Percentiles rank a stretch among this genome's conserved stretches.
These are phyloP conservation scores for Abrostola triplasia DNA, from an alignment of 2,888 invertebrate genomes.

Conservation along the genomic window DNA sequence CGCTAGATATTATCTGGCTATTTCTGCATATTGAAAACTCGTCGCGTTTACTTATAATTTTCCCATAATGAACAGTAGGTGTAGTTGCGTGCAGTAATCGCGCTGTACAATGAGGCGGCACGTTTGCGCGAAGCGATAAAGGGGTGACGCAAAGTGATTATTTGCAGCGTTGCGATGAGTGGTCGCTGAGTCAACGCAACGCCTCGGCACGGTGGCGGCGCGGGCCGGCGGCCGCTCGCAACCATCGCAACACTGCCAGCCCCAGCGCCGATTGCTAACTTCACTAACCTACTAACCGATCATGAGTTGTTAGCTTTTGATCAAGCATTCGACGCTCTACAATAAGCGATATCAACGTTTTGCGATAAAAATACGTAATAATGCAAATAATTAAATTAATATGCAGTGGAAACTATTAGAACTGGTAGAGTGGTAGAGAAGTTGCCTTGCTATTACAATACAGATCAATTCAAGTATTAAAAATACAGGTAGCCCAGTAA, in stretches of 20 bases:
- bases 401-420: conserved; percentile 15
- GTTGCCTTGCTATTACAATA: conserved; percentile 7
- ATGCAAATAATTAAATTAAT: no score
- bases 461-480: conserved; percentile 5
- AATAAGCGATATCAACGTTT: background rate
- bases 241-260: conserved; percentile 41
- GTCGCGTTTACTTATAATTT: conserved; percentile 70
- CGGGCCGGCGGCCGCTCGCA: conserved; percentile 49
- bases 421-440: background rate
- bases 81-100: conserved; percentile 65
- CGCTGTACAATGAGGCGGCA: conserved; percentile 76
- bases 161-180: conserved; percentile 87
- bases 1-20: conserved; percentile 73
- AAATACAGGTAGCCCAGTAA: conserved; percentile 17
- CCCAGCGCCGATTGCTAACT: conserved; percentile 39
- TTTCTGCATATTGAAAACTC: conserved; percentile 76
- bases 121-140: conserved; percentile 83
- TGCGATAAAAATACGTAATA: conserved; percentile 9
- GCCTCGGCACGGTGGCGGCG: conserved; percentile 31
- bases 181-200: conserved; percentile 83
- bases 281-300: conserved; percentile 54
- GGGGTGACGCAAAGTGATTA: conserved; percentile 87
- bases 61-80: conserved; percentile 60
- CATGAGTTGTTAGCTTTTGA: conserved; percentile 48
- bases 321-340: conserved; percentile 42